Evolutionary conservation across 2,888 invertebrate species (phyloP).

Genomic region (Abrostola triplasia): DNA sequence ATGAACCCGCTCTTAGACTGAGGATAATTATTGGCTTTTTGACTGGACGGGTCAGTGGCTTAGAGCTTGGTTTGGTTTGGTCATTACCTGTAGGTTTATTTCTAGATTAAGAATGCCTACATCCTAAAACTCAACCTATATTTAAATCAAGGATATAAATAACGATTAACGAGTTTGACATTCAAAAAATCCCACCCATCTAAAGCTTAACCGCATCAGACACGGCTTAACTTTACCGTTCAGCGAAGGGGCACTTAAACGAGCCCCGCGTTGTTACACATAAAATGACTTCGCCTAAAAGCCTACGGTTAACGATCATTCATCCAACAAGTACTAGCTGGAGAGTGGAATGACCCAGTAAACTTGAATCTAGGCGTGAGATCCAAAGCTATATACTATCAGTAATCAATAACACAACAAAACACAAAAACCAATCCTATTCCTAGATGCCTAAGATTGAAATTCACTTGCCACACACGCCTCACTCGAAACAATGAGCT

Average conservation of each 20-base stretch:
- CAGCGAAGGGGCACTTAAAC: not conserved
- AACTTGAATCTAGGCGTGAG: conserved; percentile 59
- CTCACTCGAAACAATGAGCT: conserved; percentile 49
- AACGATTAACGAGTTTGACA: no score
- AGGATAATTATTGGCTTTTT: conserved; percentile 1
- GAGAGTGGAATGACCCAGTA: conserved; percentile 63
- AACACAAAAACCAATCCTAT: conserved; percentile 18
- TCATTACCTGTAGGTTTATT: not conserved
- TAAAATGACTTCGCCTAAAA: conserved; percentile 17
- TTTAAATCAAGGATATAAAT: no score
- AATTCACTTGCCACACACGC: not conserved
- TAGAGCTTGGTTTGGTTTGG: not conserved
- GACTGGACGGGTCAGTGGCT: not conserved
- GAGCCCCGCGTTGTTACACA: conserved; percentile 9
- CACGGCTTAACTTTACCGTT: not conserved
- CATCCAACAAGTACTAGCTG: conserved; percentile 32
- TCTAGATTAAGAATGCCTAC: no score
- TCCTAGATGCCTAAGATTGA: fast-evolving
- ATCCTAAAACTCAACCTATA: no score
- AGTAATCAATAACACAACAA: conserved; percentile 52
- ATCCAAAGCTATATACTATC: conserved; percentile 42
- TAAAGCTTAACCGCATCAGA: not conserved
- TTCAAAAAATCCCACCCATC: not conserved
- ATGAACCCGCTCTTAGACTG: not conserved
- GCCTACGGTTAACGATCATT: conserved; percentile 21